Conservation (phyloP, 2,888 invertebrate genomes). For the Sylvicola cinctus region DNA sequence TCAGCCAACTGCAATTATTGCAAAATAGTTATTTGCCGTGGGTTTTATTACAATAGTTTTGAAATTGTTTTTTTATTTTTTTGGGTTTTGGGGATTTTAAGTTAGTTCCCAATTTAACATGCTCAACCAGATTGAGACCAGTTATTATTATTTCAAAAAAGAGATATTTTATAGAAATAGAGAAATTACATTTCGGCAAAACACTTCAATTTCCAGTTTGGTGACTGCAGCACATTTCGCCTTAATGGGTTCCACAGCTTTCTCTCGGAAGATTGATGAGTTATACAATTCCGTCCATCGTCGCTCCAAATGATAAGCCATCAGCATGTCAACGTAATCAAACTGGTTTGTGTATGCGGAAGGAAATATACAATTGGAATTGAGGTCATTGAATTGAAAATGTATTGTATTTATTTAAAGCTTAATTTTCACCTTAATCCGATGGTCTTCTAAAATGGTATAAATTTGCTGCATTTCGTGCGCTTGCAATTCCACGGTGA, state of each 20-base stretch:
- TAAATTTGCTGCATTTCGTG: constrained; percentile 58
- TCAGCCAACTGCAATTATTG: constrained; percentile 17
- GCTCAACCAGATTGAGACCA: too few species aligned
- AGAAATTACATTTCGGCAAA: background rate
- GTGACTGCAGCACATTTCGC: constrained; percentile 70
- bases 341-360: constrained; percentile 13
- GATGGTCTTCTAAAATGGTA: constrained; percentile 47
- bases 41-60: background rate
- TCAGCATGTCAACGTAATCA: constrained; percentile 22
- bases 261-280: constrained; percentile 44
- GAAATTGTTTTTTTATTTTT: too few species aligned
- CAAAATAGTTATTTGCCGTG: background rate
- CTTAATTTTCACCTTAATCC: constrained; percentile 48
- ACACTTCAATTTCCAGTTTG: constrained; percentile 37
- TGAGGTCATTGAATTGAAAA: too few species aligned
- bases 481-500: constrained; percentile 59
- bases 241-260: constrained; percentile 58
- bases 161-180: too few species aligned
- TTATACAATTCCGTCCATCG: constrained; percentile 50
- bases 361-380: too few species aligned
- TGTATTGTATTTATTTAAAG: too few species aligned
- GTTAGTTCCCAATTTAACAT: too few species aligned
- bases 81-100: too few species aligned
- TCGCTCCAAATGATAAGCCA: constrained; percentile 35
- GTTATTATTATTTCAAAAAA: too few species aligned